Base-by-base conservation (phyloP, 2,797 vertebrate genomes). In the Okamejei kenojei region DNA sequence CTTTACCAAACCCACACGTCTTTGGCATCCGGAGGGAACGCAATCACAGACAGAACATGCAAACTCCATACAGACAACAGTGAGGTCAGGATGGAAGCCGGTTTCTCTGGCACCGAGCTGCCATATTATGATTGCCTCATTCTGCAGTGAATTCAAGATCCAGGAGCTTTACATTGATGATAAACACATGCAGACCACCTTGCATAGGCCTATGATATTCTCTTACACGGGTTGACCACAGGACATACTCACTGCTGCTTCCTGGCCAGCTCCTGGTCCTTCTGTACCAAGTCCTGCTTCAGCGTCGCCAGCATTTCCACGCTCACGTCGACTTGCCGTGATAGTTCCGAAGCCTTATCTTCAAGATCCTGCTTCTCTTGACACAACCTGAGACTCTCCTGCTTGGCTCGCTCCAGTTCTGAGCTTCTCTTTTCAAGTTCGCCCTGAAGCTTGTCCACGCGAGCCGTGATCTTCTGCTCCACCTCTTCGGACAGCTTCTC, bases 401-500 rank as follows among this genome's bases (percentile, higher is more conserved):
- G 96, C 94, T 99, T 98, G 94, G 99, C 99, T 0, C 98, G 98
- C 95, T 99, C 99, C 95, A 99, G 95, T 96, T 99, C 99, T 0
- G 98, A 97, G 93, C 98, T 99, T 96, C 99, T 99, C 94, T 98
- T 97, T 95, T 99, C 98, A 96, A 99, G 96, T 95, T 99, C 99
- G 0, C 98, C 97, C 96, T 99, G 98, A 32, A 99, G 97, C 80
- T 98, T 96, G 58, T 98, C 98, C 10, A 99, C 99, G 35, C 99
- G 98, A 0, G 98, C 97, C 0, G 99, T 97, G 29, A 99, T 99
- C 96, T 99, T 99, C 96, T 99, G 98, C 96, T 99, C 99, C 95
- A 99, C 99, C 96, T 99, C 99, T 94, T 99, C 98, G 0, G 98
- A 99, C 94, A 99, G 96, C 95, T 99, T 98, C 96, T 99, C 99